Evolutionary conservation across 2,797 vertebrate species (phyloP), one percentile per base, ranked within the genome.

Genomic region (Lophotriccus pileatus): DNA sequence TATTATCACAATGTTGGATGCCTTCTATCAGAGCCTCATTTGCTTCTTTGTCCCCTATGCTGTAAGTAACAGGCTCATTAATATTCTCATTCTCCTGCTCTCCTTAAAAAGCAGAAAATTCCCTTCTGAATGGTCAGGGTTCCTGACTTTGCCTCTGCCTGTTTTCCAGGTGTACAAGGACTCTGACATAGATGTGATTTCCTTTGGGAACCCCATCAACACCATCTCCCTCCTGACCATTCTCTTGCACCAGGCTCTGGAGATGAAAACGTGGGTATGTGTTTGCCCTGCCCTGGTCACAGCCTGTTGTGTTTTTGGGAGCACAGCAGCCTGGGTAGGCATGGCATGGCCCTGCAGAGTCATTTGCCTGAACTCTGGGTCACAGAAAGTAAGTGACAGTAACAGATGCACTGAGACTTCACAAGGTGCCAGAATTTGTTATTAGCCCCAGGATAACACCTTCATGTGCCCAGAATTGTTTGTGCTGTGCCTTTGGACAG

Each of bases 21-120:
- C 99, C 17, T 99, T 99, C 97, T 99, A 99, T 93, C 99, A 99
- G 96, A 99, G 99, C 92, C 98, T 99, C 32, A 39, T 99, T 93
- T 99, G 98, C 93, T 99, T 99, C 98, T 99, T 99, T 86, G 94
- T 99, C 44, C 99, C 99, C 17, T 99, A 99, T 94, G 97, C 98
- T 96, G 99, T 99, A 98, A 99, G 98, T 98, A 84, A 21, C 2
- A 22, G 14, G 14, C 5, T 41, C 49, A 59, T 77, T 90, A 20
- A 39, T 9, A 34, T 22, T 77, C 55, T 68, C 10, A 9, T 64
- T 72, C 27, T 49, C 75, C 60, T 56, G 17, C 58, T 24, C 49
- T 53, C 53, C 70, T 84, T 47, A 28, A 39, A 75, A 90, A 64
- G 16, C 4, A 55, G 18, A 11, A 64, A 72, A 89, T 8, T 59